A percentile compares a stretch with the other conserved stretches of the same genome.
phyloP scores from a whole-genome alignment of 2,888 invertebrate species.

The Eupithecia tripunctaria region DNA sequence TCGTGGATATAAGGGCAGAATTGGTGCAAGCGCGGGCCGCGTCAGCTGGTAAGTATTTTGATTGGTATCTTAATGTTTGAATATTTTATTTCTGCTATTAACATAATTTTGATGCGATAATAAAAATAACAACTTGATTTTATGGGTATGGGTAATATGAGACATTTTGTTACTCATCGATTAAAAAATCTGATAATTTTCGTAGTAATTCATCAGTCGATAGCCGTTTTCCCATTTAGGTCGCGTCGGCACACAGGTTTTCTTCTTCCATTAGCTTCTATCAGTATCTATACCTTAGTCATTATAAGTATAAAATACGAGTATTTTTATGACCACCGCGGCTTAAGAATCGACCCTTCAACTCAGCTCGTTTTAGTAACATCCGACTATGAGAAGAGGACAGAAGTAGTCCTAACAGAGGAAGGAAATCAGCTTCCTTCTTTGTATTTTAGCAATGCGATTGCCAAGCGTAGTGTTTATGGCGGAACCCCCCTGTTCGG shows the following conservation, averaged over 20 bases:
- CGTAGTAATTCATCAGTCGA: background rate
- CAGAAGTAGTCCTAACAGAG: background rate
- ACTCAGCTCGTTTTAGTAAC: too few species aligned
- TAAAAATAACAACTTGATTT: background rate
- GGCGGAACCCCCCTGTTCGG: background rate
- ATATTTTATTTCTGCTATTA: conserved; percentile 8
- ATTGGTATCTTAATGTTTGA: conserved; percentile 15
- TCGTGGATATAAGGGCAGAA: conserved; percentile 90
- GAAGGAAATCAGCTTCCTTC: background rate
- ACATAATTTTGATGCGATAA: conserved; percentile 3
- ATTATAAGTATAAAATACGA: too few species aligned
- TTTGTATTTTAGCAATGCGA: background rate
- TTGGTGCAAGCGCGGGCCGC: conserved; percentile 88
- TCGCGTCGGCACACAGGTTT: too few species aligned
- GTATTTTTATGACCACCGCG: too few species aligned
- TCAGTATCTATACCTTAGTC: too few species aligned
- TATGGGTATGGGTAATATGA: conserved; percentile 1
- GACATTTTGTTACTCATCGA: background rate
- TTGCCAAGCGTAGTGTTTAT: background rate
- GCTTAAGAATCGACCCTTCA: too few species aligned
- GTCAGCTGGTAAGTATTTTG: conserved; percentile 60
- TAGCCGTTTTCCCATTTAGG: too few species aligned
- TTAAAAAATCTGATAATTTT: background rate
- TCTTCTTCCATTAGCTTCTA: too few species aligned
- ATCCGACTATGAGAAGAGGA: too few species aligned